These are phyloP conservation scores for Meloe dianella DNA, from an alignment of 2,888 invertebrate genomes.

Conservation along the genomic window DNA sequence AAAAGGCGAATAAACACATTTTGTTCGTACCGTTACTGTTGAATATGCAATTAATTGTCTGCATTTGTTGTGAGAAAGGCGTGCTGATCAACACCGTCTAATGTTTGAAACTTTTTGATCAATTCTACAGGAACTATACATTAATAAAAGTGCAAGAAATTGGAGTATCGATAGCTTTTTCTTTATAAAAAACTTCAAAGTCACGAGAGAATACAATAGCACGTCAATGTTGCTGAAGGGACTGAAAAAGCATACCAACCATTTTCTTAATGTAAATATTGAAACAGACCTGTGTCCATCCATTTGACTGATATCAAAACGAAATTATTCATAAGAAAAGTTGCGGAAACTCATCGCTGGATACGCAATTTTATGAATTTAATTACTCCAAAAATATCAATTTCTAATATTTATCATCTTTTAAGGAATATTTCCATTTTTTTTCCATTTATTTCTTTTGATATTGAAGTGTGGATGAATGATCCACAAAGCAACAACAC, in stretches of 20 bases:
- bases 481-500: too few species aligned
- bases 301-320: not conserved
- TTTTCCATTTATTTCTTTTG: not conserved
- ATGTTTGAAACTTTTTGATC: not conserved
- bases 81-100: not conserved
- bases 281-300: not conserved
- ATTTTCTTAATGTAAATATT: constrained; percentile 1
- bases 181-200: not conserved
- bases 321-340: constrained; percentile 1
- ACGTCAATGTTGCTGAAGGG: not conserved
- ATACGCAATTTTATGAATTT: not conserved
- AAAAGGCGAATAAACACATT: not conserved
- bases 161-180: not conserved
- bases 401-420: not conserved
- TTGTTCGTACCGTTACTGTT: not conserved
- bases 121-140: not conserved
- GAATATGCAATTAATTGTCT: not conserved
- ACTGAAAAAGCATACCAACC: not conserved
- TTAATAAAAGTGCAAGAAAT: not conserved
- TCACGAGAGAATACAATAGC: not conserved
- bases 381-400: not conserved
- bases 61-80: not conserved
- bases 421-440: not conserved
- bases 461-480: too few species aligned
- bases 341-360: not conserved